Evolutionary conservation across 1,140 invertebrate genomes (phyloP).

Genomic region (Drosophila varians): DNA sequence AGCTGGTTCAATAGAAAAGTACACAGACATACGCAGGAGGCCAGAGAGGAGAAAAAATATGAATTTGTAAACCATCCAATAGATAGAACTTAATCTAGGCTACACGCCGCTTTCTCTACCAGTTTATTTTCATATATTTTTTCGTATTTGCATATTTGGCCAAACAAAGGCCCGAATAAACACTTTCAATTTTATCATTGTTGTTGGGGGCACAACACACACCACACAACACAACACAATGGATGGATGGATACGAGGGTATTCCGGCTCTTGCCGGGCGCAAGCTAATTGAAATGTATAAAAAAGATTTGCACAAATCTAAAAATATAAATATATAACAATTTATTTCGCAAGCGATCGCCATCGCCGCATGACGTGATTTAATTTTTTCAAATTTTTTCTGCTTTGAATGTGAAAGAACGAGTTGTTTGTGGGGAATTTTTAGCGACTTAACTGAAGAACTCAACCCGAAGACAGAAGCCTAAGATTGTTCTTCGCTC

Average conservation of each 20-base stretch:
- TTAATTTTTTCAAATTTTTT: constrained; percentile 41
- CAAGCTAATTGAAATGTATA: constrained; percentile 67
- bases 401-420: constrained; percentile 27
- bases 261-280: constrained; percentile 13
- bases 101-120: constrained; percentile 4
- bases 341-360: constrained; percentile 51
- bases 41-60: neutral
- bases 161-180: constrained; percentile 43
- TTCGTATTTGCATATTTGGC: constrained; percentile 14
- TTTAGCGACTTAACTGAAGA: neutral
- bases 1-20: constrained; percentile 39
- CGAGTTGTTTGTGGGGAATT: constrained; percentile 16
- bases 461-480: constrained; percentile 15
- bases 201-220: constrained; percentile 1
- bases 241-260: no score
- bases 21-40: constrained; percentile 2
- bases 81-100: neutral
- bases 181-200: constrained; percentile 43
- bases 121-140: neutral
- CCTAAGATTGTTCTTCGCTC: constrained; percentile 9
- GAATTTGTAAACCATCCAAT: constrained; percentile 2
- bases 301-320: constrained; percentile 78
- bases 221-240: constrained; percentile 4
- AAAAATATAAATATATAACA: constrained; percentile 50
- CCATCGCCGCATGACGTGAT: constrained; percentile 54